Evolutionary conservation across 23 tunicate species (phyloP).

Genomic region (Halocynthia roretzi): DNA sequence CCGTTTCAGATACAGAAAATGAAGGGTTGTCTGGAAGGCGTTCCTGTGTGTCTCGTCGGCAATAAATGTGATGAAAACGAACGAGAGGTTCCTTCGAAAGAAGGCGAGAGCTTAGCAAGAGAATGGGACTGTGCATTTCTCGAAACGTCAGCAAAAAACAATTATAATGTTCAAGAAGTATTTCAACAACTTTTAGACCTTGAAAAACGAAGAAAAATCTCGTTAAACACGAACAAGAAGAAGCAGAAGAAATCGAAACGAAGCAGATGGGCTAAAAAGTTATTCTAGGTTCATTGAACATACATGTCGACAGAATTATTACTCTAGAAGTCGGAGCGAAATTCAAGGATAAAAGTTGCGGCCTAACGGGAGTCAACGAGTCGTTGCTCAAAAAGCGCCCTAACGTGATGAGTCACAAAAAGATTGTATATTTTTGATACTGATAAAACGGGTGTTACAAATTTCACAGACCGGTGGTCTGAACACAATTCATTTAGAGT

Average conservation of each 20-base stretch:
- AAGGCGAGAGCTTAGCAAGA: conserved; percentile 32
- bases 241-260: not conserved
- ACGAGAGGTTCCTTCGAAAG: conserved; percentile 26
- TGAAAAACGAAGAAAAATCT: conserved; percentile 27
- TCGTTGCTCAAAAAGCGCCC: no score
- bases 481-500: no score
- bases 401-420: no score
- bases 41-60: conserved; percentile 43
- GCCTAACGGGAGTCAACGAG: no score
- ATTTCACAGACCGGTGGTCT: no score
- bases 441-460: no score
- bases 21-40: conserved; percentile 19
- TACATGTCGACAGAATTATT: no score
- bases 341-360: no score
- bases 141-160: conserved; percentile 60
- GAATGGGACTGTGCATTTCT: conserved; percentile 52
- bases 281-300: no score
- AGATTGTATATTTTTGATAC: no score
- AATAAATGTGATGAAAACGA: conserved; percentile 56
- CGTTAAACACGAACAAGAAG: conserved; percentile 10
- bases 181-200: conserved; percentile 47
- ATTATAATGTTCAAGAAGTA: conserved; percentile 37
- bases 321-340: no score
- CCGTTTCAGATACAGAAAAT: conserved; percentile 21
- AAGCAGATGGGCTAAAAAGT: no score